Conservation (phyloP, 2,113 vertebrate species). For the Crotalus viridis region DNA sequence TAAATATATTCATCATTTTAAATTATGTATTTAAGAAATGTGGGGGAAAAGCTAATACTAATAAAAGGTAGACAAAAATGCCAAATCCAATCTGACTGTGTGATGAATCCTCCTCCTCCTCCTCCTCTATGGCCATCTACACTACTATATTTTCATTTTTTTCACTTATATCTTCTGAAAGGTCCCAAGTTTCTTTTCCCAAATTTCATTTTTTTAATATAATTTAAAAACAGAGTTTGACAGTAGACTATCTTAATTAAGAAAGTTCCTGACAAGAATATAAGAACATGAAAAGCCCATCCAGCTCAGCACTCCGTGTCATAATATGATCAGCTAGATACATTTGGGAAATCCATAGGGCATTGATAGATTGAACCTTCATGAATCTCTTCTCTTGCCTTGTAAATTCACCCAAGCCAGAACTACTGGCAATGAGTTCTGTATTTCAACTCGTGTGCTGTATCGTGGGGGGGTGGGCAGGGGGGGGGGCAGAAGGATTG, state of each 20-base stretch:
- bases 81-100: too few relatives aligned
- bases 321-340: not conserved
- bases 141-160: not conserved
- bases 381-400: not conserved
- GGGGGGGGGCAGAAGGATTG: not conserved
- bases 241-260: not conserved
- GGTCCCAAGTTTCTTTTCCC: not conserved
- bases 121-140: not conserved
- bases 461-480: not conserved
- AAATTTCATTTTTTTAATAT: too few relatives aligned
- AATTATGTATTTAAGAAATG: not conserved
- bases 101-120: too few relatives aligned
- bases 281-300: not conserved
- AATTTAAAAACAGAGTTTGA: not conserved
- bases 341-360: not conserved
- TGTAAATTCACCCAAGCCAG: not conserved
- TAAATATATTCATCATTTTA: not conserved
- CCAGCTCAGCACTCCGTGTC: not conserved
- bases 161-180: not conserved
- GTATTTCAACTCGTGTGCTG: not conserved
- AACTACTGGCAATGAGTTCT: not conserved
- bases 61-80: too few relatives aligned
- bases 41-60: not conserved
- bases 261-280: rapidly evolving
- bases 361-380: not conserved